Evolutionary conservation across 1,140 invertebrate species (phyloP).

Genomic region (Ostrea denselamellosa): DNA sequence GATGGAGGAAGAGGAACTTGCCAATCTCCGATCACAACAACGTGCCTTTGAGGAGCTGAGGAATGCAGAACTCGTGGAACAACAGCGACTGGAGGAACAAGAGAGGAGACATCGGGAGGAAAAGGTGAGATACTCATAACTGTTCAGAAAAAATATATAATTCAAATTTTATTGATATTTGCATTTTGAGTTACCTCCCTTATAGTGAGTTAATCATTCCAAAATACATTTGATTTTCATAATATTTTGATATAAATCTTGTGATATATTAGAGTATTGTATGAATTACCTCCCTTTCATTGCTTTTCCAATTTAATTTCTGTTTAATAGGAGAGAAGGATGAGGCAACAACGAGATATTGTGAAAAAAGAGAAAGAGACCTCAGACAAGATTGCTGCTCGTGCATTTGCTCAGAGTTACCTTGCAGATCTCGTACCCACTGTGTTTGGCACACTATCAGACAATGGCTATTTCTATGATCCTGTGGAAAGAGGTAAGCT

Average conservation of each 20-base stretch:
- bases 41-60: constrained; percentile 86
- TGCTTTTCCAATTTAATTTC: neutral
- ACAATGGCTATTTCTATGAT: constrained; percentile 87
- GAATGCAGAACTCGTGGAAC: constrained; percentile 88
- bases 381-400: constrained; percentile 89
- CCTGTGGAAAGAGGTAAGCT: constrained; percentile 84
- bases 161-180: no score
- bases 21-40: constrained; percentile 87
- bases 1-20: constrained; percentile 81
- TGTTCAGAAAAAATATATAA: neutral
- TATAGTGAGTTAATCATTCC: neutral
- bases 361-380: constrained; percentile 84
- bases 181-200: neutral
- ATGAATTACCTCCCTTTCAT: constrained; percentile 6
- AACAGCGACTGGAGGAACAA: constrained; percentile 86
- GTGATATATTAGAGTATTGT: neutral
- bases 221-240: neutral
- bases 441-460: constrained; percentile 88
- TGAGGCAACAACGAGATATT: constrained; percentile 82
- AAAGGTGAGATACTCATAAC: constrained; percentile 70
- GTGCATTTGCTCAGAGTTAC: constrained; percentile 89
- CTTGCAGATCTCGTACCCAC: constrained; percentile 90
- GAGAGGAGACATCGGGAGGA: constrained; percentile 84
- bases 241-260: neutral
- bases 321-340: constrained; percentile 74